Evolutionary conservation across 2,888 invertebrate species (phyloP), one percentile per base, ranked within the genome.

Genomic region (Eledona agricola): DNA sequence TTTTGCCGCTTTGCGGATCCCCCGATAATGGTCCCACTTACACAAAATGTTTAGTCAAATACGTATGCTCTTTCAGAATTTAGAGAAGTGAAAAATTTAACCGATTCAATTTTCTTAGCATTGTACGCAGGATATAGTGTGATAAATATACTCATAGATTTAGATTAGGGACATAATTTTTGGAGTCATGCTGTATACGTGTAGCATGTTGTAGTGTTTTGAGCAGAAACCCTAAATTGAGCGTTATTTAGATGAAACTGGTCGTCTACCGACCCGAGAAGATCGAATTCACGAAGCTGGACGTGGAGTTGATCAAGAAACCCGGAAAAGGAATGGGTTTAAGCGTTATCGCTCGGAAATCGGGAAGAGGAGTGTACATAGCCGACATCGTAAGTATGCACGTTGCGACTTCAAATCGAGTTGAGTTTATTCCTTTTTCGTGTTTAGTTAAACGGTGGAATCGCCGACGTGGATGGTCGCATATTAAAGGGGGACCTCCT

Each of bases 401-500:
- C 15, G 13, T 31, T 31, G n/a, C 16, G 20, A 19, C n/a, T 19
- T 19, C 20, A 19, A 19, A 19, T 19, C 20, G 4, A 19, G 20
- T 19, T 22, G 32, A 23, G 32, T 23, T 43, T 31, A 31, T 32
- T 32, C 25, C 2, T 46, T 42, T 46, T 43, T 29, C 59, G 65
- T 12, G 12, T 47, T 0, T 75, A 95, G 95, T 81, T 93, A 9
- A 84, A 89, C 45, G 96, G 96, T 1, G 91, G 96, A 12, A 87
- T 89, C 19, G 96, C 96, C 0, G 87, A 89, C 57, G 78, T 89
- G 19, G 96, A 96, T 73, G 94, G 91, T 2, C 86, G 93, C 47
- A 83, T 99, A 57, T 89, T 92, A 78, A 89, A 89, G 67, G 97
- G 98, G 10, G 98, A 99, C 77, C 85, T 93, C 67, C 85, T 99